phyloP scores from a whole-genome alignment of 1,140 invertebrate species.

The Zaprionus davidi region DNA sequence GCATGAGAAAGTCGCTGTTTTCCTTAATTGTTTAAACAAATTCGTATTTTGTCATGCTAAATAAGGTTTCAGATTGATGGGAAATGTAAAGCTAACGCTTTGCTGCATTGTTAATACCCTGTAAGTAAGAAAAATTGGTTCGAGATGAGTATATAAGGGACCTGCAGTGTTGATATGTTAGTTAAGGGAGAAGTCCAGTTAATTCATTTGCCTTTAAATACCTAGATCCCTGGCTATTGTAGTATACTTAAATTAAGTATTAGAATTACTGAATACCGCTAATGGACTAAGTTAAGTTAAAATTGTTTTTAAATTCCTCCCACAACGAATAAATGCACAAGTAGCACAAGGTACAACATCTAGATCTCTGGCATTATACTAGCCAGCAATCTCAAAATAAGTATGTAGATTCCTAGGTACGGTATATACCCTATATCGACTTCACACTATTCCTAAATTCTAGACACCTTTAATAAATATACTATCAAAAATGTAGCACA shows the following conservation, averaged over 20 bases:
- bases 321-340: neutral
- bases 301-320: neutral
- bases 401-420: neutral
- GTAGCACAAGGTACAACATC: neutral
- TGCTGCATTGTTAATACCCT: neutral
- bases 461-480: neutral
- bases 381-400: neutral
- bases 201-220: neutral
- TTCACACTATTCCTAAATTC: neutral
- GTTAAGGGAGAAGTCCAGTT: neutral
- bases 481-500: neutral
- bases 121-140: neutral
- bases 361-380: neutral
- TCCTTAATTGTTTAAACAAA: neutral
- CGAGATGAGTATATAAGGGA: accelerated
- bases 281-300: neutral
- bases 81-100: neutral
- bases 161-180: neutral
- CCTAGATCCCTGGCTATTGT: neutral
- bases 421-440: neutral
- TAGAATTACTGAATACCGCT: neutral
- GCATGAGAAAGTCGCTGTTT: neutral
- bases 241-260: neutral
- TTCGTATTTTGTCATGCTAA: neutral
- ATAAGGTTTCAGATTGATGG: neutral